Conservation (phyloP, 2,888 invertebrate genomes). For the Beris morrisii region DNA sequence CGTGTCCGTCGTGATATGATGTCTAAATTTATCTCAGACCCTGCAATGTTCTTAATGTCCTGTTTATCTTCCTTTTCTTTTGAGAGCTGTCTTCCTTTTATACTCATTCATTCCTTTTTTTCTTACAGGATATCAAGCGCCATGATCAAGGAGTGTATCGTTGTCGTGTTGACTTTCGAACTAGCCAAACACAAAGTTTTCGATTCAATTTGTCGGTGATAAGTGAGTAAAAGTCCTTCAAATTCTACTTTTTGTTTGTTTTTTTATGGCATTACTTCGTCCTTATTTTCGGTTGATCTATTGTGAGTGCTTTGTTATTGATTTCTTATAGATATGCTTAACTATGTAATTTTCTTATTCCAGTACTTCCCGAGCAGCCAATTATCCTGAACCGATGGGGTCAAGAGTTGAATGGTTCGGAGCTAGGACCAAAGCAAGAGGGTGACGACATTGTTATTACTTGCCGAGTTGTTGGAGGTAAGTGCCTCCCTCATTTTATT, state of each 20-base stretch:
- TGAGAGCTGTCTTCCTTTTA: neutral
- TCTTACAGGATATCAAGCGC: constrained; percentile 72
- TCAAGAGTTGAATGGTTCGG: constrained; percentile 75
- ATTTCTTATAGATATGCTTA: constrained; percentile 2
- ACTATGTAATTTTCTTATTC: constrained; percentile 31
- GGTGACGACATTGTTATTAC: constrained; percentile 83
- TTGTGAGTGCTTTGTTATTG: neutral
- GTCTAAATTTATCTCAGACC: constrained; percentile 18
- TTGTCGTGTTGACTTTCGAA: constrained; percentile 86
- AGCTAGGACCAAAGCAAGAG: constrained; percentile 82
- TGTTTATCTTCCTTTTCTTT: neutral
- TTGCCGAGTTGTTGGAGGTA: constrained; percentile 85
- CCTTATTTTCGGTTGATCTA: constrained; percentile 19
- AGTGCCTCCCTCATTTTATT: constrained; percentile 47
- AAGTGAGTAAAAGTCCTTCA: constrained; percentile 64
- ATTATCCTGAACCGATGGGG: constrained; percentile 84
- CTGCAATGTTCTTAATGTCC: neutral
- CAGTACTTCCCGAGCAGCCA: constrained; percentile 87
- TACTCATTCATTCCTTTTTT: constrained; percentile 7
- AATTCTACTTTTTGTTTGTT: constrained; percentile 34
- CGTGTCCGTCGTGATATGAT: constrained; percentile 25
- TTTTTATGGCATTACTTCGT: constrained; percentile 28
- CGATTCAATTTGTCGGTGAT: constrained; percentile 88
- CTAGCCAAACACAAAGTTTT: constrained; percentile 86
- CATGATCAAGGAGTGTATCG: constrained; percentile 88